Evolutionary conservation across 2,888 invertebrate genomes (phyloP).

Genomic region (Rhogogaster chlorosoma): DNA sequence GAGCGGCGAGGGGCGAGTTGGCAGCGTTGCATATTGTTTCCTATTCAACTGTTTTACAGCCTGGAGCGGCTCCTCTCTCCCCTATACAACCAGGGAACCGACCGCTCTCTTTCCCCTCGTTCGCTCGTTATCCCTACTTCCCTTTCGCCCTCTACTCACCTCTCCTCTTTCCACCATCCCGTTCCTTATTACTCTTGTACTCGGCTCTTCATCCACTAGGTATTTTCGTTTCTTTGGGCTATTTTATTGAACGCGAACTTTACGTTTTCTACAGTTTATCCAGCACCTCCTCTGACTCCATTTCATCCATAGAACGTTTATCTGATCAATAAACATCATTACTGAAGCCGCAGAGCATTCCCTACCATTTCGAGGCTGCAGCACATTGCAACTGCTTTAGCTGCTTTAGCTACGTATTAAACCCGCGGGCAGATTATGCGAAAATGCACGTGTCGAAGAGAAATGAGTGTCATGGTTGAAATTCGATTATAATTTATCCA

Average conservation of each 20-base stretch:
- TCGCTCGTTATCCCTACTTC: conserved; percentile 33
- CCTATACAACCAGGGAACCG: neutral
- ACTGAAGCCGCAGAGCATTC: neutral
- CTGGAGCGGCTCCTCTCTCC: conserved; percentile 28
- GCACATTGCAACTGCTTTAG: neutral
- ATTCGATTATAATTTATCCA: neutral
- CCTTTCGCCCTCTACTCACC: neutral
- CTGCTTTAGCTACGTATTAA: neutral
- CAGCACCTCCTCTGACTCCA: neutral
- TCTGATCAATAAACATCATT: conserved; percentile 44
- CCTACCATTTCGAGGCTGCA: neutral
- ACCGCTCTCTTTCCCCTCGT: conserved; percentile 10
- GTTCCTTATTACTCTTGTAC: conserved; percentile 27
- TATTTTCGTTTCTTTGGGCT: conserved; percentile 36
- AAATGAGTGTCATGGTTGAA: too few relatives aligned
- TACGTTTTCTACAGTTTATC: conserved; percentile 6
- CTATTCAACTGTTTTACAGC: conserved; percentile 61
- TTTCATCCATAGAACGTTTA: neutral
- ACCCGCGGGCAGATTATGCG: neutral
- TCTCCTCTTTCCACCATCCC: neutral
- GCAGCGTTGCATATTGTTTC: conserved; percentile 63
- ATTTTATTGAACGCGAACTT: conserved; percentile 33
- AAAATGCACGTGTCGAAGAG: neutral
- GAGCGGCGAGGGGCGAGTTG: conserved; percentile 32
- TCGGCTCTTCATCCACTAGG: conserved; percentile 27